Percentiles rank a stretch among this genome's conserved stretches.
Conservation (phyloP, 2,797 vertebrate genomes). For the Acrossocheilus fasciatus region DNA sequence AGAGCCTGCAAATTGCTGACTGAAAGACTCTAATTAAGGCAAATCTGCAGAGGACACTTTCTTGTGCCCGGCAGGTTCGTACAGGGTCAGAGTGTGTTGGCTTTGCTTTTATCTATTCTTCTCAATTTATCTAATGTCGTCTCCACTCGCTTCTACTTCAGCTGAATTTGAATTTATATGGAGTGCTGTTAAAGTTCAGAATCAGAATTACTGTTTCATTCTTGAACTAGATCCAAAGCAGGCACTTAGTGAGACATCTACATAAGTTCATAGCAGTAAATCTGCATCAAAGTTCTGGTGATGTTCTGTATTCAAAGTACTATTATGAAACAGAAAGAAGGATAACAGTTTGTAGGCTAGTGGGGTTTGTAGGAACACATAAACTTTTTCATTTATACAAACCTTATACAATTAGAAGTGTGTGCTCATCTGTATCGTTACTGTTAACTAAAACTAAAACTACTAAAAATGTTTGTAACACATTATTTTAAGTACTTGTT, state of each 20-base stretch:
- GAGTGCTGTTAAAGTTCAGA: constrained; percentile 30
- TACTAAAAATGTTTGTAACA: not conserved
- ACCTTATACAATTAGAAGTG: not conserved
- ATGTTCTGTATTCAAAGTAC: not conserved
- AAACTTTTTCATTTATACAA: not conserved
- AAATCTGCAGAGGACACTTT: constrained; percentile 23
- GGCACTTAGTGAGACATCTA: constrained; percentile 26
- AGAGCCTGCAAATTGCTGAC: constrained; percentile 17
- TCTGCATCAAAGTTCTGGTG: not conserved
- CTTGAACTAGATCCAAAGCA: constrained; percentile 18
- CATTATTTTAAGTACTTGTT: not conserved
- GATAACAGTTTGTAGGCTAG: not conserved
- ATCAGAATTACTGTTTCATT: constrained; percentile 10
- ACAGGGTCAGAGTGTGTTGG: constrained; percentile 40
- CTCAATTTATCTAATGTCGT: constrained; percentile 35
- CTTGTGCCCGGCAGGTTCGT: not conserved
- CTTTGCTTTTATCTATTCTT: constrained; percentile 29
- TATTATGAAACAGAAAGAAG: not conserved
- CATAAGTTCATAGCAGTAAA: not conserved
- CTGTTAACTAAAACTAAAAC: not conserved
- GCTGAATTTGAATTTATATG: constrained; percentile 45
- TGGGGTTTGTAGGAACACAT: not conserved
- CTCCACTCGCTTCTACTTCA: constrained; percentile 12
- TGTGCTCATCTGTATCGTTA: not conserved
- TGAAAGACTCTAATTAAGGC: constrained; percentile 48